These are phyloP conservation scores for Pseudomyrmex gracilis DNA, from an alignment of 1,140 invertebrate genomes.

Conservation along the genomic window DNA sequence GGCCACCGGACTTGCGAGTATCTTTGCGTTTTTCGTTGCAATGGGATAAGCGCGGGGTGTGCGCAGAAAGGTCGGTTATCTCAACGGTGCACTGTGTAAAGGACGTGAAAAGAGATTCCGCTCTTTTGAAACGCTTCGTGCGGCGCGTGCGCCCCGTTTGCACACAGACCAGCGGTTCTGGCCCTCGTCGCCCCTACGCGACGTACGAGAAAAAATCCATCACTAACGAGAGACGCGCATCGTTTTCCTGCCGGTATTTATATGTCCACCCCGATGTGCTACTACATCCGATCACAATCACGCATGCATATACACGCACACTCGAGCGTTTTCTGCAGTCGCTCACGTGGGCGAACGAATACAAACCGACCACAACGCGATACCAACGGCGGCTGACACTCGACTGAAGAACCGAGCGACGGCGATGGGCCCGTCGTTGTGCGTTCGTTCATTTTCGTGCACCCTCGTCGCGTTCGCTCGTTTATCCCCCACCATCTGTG, in stretches of 20 bases:
- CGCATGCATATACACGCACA: not conserved
- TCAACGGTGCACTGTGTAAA: conserved; percentile 1
- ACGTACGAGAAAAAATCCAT: conserved; percentile 66
- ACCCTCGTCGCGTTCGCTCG: conserved; percentile 59
- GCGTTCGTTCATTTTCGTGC: conserved; percentile 73
- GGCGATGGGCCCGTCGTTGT: conserved; percentile 61
- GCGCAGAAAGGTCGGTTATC: not conserved
- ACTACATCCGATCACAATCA: too few relatives aligned
- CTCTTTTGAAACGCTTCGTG: conserved; percentile 42
- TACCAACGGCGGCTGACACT: conserved; percentile 76
- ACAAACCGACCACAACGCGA: conserved; percentile 31
- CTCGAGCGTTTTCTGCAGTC: not conserved
- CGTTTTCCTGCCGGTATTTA: conserved; percentile 2
- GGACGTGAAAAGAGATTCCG: not conserved
- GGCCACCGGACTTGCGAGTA: conserved; percentile 65
- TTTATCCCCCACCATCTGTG: conserved; percentile 65
- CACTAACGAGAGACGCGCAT: conserved; percentile 58
- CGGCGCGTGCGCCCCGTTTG: conserved; percentile 52
- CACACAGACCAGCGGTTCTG: conserved; percentile 10
- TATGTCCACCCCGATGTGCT: too few relatives aligned
- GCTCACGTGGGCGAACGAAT: conserved; percentile 6
- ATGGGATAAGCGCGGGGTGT: not conserved
- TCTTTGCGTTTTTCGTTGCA: conserved; percentile 59
- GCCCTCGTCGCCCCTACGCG: conserved; percentile 51
- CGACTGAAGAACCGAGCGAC: conserved; percentile 74